Percentiles rank a stretch among this genome's conserved stretches.
phyloP scores from a whole-genome alignment of 2,888 invertebrate species.

The Drosophila histrio region DNA sequence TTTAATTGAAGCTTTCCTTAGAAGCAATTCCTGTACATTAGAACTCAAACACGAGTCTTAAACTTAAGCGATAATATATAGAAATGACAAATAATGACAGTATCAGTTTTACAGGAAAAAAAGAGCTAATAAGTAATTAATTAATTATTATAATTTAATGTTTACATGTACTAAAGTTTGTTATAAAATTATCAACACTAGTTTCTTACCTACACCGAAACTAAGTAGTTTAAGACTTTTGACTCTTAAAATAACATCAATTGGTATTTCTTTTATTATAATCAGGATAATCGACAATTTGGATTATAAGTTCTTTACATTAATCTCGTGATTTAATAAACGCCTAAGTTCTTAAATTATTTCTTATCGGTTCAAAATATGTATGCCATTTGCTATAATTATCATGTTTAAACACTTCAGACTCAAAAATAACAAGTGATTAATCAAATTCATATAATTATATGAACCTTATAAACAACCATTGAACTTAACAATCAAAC shows the following conservation, averaged over 20 bases:
- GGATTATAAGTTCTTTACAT: neutral
- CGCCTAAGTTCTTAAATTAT: neutral
- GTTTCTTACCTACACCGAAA: neutral
- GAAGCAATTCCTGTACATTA: neutral
- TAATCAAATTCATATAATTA: slow-evolving; percentile 24
- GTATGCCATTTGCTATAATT: slow-evolving; percentile 23
- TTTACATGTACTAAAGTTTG: neutral
- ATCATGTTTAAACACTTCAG: slow-evolving; percentile 5
- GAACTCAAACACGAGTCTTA: neutral
- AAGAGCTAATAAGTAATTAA: too few relatives aligned
- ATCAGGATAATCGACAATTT: neutral
- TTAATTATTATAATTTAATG: too few relatives aligned
- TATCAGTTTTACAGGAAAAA: too few relatives aligned
- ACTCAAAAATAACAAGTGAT: slow-evolving; percentile 8
- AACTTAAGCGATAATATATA: too few relatives aligned
- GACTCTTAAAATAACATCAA: neutral
- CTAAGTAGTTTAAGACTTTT: neutral
- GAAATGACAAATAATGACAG: neutral
- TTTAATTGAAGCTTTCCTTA: neutral
- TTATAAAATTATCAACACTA: neutral
- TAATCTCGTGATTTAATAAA: neutral
- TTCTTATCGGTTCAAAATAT: slow-evolving; percentile 15
- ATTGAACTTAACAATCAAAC: slow-evolving; percentile 7
- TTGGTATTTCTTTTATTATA: neutral
- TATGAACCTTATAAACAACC: slow-evolving; percentile 8